These are phyloP conservation scores for Cephalophus harveyi DNA, from an alignment of 2,113 vertebrate genomes.

Conservation along the genomic window DNA sequence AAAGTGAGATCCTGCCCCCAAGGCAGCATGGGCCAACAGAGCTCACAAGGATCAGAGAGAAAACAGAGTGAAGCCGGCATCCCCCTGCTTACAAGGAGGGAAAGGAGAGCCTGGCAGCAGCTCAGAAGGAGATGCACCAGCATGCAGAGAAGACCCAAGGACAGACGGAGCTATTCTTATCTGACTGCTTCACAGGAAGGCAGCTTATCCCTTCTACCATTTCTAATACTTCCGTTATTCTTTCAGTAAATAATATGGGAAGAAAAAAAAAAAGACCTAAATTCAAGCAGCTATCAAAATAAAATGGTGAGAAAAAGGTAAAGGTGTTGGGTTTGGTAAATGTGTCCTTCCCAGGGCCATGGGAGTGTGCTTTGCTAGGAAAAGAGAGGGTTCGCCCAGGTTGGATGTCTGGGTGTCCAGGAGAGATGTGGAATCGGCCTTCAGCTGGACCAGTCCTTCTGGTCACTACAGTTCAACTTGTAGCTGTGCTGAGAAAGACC, in stretches of 20 bases:
- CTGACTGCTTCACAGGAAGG: conserved; percentile 51
- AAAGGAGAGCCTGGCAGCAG: background rate
- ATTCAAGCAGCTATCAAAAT: conserved; percentile 41
- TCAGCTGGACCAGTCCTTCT: background rate
- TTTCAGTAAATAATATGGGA: conserved; percentile 39
- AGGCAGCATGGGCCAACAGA: background rate
- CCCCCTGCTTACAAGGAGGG: background rate
- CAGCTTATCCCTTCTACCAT: conserved; percentile 36
- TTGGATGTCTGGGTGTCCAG: rapidly evolving
- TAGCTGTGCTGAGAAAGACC: conserved; percentile 1
- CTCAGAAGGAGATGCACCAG: background rate
- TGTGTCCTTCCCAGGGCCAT: background rate
- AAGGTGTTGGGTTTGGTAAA: background rate
- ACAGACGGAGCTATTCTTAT: conserved; percentile 69
- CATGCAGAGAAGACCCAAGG: conserved; percentile 51
- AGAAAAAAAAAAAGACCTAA: background rate
- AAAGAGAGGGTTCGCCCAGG: background rate
- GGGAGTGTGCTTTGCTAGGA: background rate
- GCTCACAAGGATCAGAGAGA: background rate
- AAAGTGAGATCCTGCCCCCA: background rate
- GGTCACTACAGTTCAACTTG: background rate
- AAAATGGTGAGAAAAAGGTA: conserved; percentile 36
- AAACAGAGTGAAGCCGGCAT: rapidly evolving
- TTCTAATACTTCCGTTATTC: conserved; percentile 58
- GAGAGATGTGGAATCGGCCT: background rate